Evolutionary conservation across 2,797 vertebrate species (phyloP).

Genomic region (Limnodromus scolopaceus): DNA sequence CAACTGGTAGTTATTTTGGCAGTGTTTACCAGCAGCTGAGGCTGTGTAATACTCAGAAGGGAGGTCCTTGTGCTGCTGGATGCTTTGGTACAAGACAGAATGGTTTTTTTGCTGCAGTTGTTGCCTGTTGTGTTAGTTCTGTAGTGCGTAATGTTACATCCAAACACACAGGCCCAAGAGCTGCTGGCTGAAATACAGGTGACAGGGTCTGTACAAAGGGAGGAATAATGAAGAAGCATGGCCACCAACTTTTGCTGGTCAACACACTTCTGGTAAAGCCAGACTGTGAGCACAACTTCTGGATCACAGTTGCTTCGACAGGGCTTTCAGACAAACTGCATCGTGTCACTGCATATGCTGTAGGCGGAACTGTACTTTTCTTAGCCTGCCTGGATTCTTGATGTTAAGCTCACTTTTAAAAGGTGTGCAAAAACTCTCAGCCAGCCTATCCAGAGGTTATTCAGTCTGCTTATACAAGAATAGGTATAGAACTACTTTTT

Average conservation of each 20-base stretch:
- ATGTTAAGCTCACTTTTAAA: neutral
- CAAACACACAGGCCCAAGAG: neutral
- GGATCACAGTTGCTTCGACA: neutral
- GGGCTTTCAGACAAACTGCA: neutral
- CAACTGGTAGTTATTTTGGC: neutral
- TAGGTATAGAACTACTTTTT: neutral
- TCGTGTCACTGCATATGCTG: fast-evolving
- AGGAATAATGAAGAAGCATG: neutral
- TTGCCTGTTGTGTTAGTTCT: neutral
- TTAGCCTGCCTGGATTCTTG: neutral
- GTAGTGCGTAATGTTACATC: neutral
- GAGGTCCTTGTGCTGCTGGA: neutral
- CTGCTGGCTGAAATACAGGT: neutral
- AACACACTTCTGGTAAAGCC: neutral
- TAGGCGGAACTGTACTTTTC: neutral
- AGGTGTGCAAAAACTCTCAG: neutral
- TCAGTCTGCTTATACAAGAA: neutral
- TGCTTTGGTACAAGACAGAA: neutral
- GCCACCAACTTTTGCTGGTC: neutral
- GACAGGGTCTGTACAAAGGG: neutral
- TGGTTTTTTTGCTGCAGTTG: neutral
- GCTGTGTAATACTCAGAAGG: neutral
- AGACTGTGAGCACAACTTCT: neutral
- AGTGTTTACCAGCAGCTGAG: neutral
- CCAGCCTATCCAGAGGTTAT: neutral